These are phyloP conservation scores for Chironomus riparius DNA, from an alignment of 2,888 invertebrate genomes.

Conservation along the genomic window DNA sequence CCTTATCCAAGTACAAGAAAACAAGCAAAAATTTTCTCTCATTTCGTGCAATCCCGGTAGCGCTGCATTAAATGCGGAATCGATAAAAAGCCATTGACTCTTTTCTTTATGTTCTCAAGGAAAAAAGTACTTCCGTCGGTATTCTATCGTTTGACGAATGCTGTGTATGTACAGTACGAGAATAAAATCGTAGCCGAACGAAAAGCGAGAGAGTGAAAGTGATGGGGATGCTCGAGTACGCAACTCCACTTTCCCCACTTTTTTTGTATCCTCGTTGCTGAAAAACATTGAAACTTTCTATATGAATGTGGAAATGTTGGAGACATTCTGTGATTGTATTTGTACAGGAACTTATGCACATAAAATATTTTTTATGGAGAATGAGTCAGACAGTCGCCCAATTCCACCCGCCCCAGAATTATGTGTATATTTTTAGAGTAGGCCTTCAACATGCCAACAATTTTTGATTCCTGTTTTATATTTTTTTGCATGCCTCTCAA, in stretches of 20 bases:
- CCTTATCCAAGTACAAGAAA: background rate
- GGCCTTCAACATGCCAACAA: constrained; percentile 10
- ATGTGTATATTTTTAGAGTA: constrained; percentile 6
- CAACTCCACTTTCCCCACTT: constrained; percentile 25
- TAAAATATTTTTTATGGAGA: background rate
- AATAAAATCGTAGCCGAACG: background rate
- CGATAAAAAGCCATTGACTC: constrained; percentile 25
- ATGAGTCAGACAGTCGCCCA: constrained; percentile 25
- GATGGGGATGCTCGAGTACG: background rate
- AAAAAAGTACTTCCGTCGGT: constrained; percentile 9
- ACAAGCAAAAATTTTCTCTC: no score
- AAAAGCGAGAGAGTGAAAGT: constrained; percentile 19
- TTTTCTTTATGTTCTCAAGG: background rate
- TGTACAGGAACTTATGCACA: constrained; percentile 3
- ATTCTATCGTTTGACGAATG: background rate
- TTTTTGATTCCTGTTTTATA: background rate
- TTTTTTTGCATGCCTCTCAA: background rate
- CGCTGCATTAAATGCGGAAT: constrained; percentile 19
- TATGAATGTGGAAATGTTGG: background rate
- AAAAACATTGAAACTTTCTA: constrained; percentile 3
- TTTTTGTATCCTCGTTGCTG: background rate
- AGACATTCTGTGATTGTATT: background rate
- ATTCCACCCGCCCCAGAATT: background rate
- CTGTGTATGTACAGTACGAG: background rate
- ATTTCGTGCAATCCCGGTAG: background rate